phyloP scores from a whole-genome alignment of 2,113 vertebrate genomes.

The Callorhinus ursinus region DNA sequence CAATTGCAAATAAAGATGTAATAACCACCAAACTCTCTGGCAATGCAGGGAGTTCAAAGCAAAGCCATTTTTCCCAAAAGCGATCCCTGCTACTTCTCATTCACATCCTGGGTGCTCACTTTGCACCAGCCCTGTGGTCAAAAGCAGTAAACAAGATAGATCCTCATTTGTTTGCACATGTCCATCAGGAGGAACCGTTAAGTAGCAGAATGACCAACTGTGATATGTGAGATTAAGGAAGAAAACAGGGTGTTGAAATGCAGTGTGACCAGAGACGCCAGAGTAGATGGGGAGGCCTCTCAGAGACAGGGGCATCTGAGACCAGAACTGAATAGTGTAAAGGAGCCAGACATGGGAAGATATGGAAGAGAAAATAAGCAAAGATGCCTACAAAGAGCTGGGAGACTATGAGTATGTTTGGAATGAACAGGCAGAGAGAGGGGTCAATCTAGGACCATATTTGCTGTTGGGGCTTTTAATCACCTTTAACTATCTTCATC shows the following conservation, averaged over 20 bases:
- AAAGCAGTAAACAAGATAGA: neutral
- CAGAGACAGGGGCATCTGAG: accelerated
- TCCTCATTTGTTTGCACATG: neutral
- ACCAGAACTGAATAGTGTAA: neutral
- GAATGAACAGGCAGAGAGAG: neutral
- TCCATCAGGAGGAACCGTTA: neutral
- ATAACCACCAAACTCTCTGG: neutral
- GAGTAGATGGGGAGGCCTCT: accelerated
- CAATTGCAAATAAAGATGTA: neutral
- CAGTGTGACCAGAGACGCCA: neutral
- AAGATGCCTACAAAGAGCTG: neutral
- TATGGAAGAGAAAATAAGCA: neutral
- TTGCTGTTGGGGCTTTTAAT: neutral
- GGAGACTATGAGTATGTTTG: accelerated
- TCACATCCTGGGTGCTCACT: too few relatives aligned
- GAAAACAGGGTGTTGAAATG: neutral
- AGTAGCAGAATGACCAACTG: neutral
- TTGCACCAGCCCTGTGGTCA: accelerated
- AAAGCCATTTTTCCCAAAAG: neutral
- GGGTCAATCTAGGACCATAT: accelerated
- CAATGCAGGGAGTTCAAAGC: neutral
- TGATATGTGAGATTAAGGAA: accelerated
- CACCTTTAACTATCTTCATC: neutral
- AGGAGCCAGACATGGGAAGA: neutral
- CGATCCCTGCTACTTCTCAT: neutral